Evolutionary conservation across 1,140 invertebrate species (phyloP), one percentile per base, ranked within the genome.

Genomic region (Caerostris extrusa): DNA sequence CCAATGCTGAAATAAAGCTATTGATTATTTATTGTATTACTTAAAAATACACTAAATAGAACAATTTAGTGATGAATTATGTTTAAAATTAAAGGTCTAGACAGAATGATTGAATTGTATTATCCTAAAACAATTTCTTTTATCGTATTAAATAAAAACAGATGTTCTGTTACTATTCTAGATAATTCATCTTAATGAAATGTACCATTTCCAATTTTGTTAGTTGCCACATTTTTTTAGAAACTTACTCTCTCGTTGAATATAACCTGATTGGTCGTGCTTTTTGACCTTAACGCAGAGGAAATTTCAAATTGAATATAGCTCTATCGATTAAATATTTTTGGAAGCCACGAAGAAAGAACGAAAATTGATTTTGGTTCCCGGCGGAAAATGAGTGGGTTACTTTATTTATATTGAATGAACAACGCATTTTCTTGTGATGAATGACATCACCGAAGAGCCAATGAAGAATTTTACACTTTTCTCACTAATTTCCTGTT

Each of bases 401-500:
- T 53, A 14, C 34, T 53, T 34, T 53, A 77, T 77, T 77, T 77
- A 12, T 53, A 77, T 77, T 34, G 34, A 5, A 34, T 3, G 50
- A 53, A 50, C 67, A n/a, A 64, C n/a, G 19, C 19, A 7, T 69
- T 69, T n/a, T 19, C 17, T 2, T 0, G 67, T 17, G 19, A 77
- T 77, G 8, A 77, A 53, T 77, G 34, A 3, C 71, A 34, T 53
- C 19, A 50, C 3, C 19, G 7, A 19, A 17, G 53, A n/a, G 55
- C 82, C 56, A 7, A 83, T 83, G 82, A 83, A 83, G 82, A 17
- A 83, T 83, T 83, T 83, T 17, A 5, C 82, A 83, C 82, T 83
- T 83, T 58, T 56, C 82, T 34, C 6, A 57, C 17, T 83, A 57
- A 83, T 83, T 83, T 83, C 82, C 82, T 83, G 85, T n/a, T 8